Conservation (phyloP, 1,140 invertebrate species). For the Yoshiicerus persimilis region DNA sequence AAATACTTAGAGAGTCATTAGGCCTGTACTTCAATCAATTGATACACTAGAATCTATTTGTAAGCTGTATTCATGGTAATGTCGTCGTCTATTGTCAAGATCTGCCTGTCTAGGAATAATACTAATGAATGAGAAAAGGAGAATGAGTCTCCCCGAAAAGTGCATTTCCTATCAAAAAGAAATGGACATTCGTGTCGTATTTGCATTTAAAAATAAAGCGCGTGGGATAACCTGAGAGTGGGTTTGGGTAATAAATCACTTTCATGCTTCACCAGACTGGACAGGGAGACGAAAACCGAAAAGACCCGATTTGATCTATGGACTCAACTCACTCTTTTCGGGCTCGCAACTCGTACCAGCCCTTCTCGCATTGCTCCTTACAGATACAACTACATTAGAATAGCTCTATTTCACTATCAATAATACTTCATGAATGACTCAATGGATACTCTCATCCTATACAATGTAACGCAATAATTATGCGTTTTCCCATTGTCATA, state of each 20-base stretch:
- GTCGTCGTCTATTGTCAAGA: background rate
- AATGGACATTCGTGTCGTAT: background rate
- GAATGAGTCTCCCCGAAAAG: background rate
- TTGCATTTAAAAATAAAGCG: conserved; percentile 14
- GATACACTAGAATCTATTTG: background rate
- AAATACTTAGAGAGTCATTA: background rate
- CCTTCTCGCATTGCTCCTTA: background rate
- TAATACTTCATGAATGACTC: background rate
- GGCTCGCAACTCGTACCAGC: background rate
- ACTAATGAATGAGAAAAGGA: background rate
- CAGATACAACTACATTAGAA: background rate
- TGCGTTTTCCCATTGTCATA: background rate
- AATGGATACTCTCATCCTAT: background rate
- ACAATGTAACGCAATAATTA: background rate
- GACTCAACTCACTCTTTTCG: background rate
- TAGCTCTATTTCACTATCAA: background rate
- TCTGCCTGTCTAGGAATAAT: background rate
- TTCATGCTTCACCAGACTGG: conserved; percentile 1
- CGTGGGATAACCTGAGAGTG: background rate
- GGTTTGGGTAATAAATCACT: conserved; percentile 19
- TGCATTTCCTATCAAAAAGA: background rate
- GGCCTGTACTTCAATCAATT: background rate
- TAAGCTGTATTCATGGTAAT: background rate
- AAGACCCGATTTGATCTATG: conserved; percentile 22
- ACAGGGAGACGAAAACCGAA: conserved; percentile 21